Evolutionary conservation across 2,888 invertebrate species (phyloP).

Genomic region (Ecdyonurus torrentis): DNA sequence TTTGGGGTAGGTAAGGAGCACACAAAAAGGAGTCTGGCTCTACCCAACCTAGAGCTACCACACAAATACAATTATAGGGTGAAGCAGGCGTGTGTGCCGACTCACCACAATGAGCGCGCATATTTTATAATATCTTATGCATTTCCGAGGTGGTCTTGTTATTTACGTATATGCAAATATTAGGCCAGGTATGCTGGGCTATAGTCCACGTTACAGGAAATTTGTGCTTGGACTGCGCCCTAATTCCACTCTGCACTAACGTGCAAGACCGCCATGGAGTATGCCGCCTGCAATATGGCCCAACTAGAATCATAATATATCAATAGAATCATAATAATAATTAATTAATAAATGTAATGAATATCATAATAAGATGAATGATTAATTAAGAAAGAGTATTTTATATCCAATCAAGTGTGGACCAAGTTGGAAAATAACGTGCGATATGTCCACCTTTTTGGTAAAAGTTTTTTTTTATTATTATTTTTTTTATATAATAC

Average conservation of each 20-base stretch:
- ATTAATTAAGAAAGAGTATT: constrained; percentile 16
- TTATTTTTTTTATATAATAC: constrained; percentile 9
- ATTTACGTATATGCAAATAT: not conserved
- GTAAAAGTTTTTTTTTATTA: not conserved
- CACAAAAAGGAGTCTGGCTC: constrained; percentile 14
- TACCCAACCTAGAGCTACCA: constrained; percentile 17
- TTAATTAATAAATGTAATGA: not conserved
- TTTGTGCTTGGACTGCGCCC: not conserved
- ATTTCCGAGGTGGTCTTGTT: not conserved
- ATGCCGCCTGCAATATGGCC: not conserved
- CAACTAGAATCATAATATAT: constrained; percentile 5
- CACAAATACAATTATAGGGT: constrained; percentile 16
- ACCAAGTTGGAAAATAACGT: not conserved
- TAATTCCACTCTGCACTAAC: not conserved
- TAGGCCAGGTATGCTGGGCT: not conserved
- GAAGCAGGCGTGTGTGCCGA: constrained; percentile 11
- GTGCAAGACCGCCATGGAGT: not conserved
- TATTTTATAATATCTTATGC: too few species aligned
- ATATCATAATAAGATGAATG: not conserved
- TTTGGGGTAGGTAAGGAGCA: not conserved
- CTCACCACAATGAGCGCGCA: not conserved
- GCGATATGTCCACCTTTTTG: not conserved
- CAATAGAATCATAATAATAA: constrained; percentile 2
- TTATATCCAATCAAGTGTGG: constrained; percentile 4
- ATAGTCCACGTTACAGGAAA: not conserved